Base-by-base conservation (phyloP, 1,140 invertebrate genomes). In the Drosophila carrolli region DNA sequence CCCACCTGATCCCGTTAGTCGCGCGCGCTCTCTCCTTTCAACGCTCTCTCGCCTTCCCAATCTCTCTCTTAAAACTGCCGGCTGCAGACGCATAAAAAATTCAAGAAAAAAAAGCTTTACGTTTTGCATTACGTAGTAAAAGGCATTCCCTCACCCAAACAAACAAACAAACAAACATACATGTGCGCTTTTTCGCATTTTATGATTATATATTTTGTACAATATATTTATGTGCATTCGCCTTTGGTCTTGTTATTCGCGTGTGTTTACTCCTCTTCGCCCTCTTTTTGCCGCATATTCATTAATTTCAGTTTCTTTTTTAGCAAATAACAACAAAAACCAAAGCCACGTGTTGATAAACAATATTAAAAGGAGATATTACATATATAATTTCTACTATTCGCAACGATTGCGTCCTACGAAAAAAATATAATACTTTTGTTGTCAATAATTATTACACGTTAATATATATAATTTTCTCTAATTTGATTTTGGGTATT, bases 121-220 rank as follows among this genome's bases (percentile, higher is more conserved):
- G 78, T 65, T 78, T 63, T 61, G 55, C 70, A 82, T 84, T 84
- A 84, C 81, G 81, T 84, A 84, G 82, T 84, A 75, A 82, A 81
- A 74, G 77, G 81, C 81, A 84, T 85, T 84, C 81, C 81, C 77
- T 65, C 51, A 63, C 60, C 78, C 44, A 60, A 47, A 79, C 60
- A 19, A 19, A 19, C 19, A 83, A 38, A 68, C 37, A 83, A 38
- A 68, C 37, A 61, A 41, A 68, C 47, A 37, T 32, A 65, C 40
- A 63, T 85, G 55, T 77, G 51, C 51, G 46, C 66, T 60, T 62
- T 47, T 70, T 71, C 65, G 51, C 67, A 75, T 82, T 79, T 83
- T 83, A 83, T 88, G 84, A 83, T 88, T 89, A 82, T 51, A 35
- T 32, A 14, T 86, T 82, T 78, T 59, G 56, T 81, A 71, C 58